Conservation (phyloP, 2,797 vertebrate species). For the Periparus ater region DNA sequence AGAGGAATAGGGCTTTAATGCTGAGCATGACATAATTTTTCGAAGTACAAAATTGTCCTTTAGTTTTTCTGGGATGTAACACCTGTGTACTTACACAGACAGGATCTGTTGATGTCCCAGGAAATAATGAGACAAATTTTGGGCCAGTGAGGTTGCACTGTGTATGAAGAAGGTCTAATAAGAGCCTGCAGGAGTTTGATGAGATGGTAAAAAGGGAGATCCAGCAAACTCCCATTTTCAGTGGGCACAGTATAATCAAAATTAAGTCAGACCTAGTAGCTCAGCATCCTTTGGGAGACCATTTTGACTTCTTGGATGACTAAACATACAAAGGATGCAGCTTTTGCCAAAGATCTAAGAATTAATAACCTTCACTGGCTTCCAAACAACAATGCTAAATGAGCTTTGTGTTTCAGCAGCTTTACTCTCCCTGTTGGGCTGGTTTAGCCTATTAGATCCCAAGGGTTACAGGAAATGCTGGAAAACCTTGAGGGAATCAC, state of each 20-base stretch:
- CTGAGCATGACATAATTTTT: background rate
- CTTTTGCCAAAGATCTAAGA: conserved; percentile 15
- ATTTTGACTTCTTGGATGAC: conserved; percentile 55
- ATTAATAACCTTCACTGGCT: conserved; percentile 16
- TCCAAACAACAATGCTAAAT: conserved; percentile 6
- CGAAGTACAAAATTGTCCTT: background rate
- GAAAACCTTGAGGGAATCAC: background rate
- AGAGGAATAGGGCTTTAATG: background rate
- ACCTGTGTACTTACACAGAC: background rate
- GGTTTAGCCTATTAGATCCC: conserved; percentile 4
- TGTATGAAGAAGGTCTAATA: background rate
- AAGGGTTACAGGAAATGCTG: background rate
- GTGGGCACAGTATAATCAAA: background rate
- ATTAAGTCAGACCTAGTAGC: conserved; percentile 18
- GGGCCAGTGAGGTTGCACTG: background rate
- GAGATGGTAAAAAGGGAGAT: background rate
- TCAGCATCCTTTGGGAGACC: conserved; percentile 26
- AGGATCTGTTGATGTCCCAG: background rate
- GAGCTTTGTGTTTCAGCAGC: background rate
- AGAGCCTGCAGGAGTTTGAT: background rate
- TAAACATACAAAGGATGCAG: conserved; percentile 18
- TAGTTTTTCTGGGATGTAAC: background rate
- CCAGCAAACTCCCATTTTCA: background rate
- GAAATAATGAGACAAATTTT: background rate
- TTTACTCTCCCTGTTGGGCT: background rate